These are phyloP conservation scores for Hipposideros larvatus DNA, from an alignment of 2,797 vertebrate species.

Conservation along the genomic window DNA sequence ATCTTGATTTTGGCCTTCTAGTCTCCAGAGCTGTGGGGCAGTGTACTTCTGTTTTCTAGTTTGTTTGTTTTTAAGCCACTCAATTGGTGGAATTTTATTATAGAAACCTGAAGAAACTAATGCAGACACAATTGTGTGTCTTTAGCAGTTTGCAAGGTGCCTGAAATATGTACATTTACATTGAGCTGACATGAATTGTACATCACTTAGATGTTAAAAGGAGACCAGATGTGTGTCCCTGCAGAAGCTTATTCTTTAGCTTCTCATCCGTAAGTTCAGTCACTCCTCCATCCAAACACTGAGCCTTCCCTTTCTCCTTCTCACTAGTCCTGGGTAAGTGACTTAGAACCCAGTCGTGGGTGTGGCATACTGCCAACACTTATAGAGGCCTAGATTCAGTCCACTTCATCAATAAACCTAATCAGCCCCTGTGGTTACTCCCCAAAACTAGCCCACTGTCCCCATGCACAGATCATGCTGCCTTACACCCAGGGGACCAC, in stretches of 20 bases:
- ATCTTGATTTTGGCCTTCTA: neutral
- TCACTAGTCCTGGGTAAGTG: fast-evolving
- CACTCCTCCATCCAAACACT: neutral
- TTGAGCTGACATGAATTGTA: neutral
- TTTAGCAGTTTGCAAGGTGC: neutral
- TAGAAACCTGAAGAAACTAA: neutral
- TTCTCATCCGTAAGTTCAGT: neutral
- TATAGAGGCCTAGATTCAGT: neutral
- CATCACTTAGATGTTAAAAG: neutral
- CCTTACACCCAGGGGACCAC: neutral
- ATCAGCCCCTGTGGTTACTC: neutral
- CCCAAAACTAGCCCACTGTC: neutral
- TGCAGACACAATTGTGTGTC: neutral
- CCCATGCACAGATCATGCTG: neutral
- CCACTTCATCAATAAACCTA: neutral
- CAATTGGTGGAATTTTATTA: neutral
- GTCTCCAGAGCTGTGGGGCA: neutral
- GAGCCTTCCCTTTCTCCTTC: fast-evolving
- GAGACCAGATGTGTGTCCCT: neutral
- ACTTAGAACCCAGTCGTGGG: neutral
- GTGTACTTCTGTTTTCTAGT: neutral
- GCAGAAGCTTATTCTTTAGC: neutral
- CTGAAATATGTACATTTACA: neutral
- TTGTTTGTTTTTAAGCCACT: neutral
- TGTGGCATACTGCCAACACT: neutral